Conservation (phyloP, 2,888 invertebrate species). For the Ochlodes sylvanus region DNA sequence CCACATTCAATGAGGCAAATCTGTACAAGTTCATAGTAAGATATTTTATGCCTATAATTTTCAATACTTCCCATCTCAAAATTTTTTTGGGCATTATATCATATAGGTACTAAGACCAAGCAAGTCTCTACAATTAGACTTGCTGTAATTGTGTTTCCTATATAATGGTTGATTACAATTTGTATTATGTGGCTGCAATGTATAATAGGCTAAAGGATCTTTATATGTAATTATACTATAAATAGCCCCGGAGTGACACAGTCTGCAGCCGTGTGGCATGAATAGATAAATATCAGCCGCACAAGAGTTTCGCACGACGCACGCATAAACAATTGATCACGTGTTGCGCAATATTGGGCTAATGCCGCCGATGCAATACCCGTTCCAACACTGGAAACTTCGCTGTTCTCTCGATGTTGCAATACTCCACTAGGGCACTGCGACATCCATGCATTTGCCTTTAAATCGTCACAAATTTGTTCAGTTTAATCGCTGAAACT, state of each 20-base stretch:
- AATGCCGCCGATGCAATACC: conserved; percentile 23
- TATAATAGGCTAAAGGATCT: too few species aligned
- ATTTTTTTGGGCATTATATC: too few species aligned
- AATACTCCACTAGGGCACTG: background rate
- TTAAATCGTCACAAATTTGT: background rate
- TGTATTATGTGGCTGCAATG: too few species aligned
- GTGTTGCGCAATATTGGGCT: conserved; percentile 14
- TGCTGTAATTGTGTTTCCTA: too few species aligned
- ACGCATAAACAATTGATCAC: conserved; percentile 34
- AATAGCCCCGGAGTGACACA: background rate
- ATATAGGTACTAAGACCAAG: too few species aligned
- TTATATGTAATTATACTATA: background rate
- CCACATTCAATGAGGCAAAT: too few species aligned
- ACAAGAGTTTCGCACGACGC: conserved; percentile 29
- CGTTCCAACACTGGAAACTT: conserved; percentile 13
- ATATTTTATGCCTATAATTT: too few species aligned
- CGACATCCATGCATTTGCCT: background rate
- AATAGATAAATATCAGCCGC: conserved; percentile 21
- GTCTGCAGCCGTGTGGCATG: conserved; percentile 20
- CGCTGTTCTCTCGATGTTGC: background rate
- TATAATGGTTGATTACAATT: too few species aligned
- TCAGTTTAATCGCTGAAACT: background rate
- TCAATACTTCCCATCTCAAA: too few species aligned
- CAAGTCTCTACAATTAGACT: too few species aligned
- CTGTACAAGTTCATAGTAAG: too few species aligned